These are phyloP conservation scores for Paracanthobrama guichenoti DNA, from an alignment of 2,113 vertebrate species.

Conservation along the genomic window DNA sequence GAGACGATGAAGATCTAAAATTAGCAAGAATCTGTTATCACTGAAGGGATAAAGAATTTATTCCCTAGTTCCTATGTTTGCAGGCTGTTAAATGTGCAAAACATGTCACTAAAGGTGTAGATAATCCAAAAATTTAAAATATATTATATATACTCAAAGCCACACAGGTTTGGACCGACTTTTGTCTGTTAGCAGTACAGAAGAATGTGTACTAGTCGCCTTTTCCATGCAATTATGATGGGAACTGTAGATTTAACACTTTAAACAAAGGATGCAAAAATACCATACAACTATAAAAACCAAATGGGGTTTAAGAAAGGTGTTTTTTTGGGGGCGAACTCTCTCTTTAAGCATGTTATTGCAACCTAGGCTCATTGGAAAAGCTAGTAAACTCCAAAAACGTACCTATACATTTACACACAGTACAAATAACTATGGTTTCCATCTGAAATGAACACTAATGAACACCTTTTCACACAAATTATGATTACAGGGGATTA, in stretches of 20 bases:
- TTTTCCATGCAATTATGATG: too few relatives aligned
- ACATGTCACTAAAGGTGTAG: background rate
- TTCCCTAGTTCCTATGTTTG: background rate
- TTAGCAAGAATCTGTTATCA: conserved; percentile 30
- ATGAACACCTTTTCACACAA: too few relatives aligned
- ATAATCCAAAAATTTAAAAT: background rate
- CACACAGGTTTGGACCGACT: background rate
- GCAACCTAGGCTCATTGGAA: background rate
- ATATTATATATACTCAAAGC: background rate
- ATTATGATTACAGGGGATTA: too few relatives aligned
- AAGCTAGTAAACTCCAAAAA: too few relatives aligned
- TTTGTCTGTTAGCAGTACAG: too few relatives aligned
- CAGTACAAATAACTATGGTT: too few relatives aligned
- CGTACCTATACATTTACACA: too few relatives aligned
- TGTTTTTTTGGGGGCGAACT: background rate
- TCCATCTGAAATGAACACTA: too few relatives aligned
- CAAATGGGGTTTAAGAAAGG: background rate
- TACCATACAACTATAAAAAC: background rate
- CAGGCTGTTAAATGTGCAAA: background rate
- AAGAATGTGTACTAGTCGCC: too few relatives aligned
- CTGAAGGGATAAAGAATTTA: background rate
- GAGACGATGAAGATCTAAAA: conserved; percentile 6
- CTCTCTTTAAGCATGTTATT: background rate
- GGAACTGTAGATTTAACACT: too few relatives aligned
- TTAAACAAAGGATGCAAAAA: background rate